Percentiles rank a stretch among this genome's conserved stretches.
phyloP scores from a whole-genome alignment of 2,113 vertebrate species.

The Melanostigma gelatinosum region DNA sequence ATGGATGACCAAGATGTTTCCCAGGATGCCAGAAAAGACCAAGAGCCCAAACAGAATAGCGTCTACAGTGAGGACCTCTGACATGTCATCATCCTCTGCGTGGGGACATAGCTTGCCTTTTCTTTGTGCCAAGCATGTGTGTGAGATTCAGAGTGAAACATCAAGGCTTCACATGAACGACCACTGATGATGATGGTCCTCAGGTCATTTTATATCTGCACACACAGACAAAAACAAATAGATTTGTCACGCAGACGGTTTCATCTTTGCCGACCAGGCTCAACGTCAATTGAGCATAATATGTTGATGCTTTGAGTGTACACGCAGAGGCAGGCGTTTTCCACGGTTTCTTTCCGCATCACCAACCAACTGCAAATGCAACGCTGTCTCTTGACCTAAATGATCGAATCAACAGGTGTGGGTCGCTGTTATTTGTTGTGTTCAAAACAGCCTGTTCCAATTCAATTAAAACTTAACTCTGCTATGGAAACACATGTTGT shows the following conservation, averaged over 20 bases:
- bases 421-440: not conserved
- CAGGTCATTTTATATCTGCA: constrained; percentile 51
- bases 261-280: constrained; percentile 56
- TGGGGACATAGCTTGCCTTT: constrained; percentile 6
- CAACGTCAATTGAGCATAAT: constrained; percentile 47
- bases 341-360: constrained; percentile 17
- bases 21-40: constrained; percentile 83
- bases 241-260: not conserved
- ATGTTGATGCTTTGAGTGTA: constrained; percentile 28
- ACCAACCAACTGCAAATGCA: constrained; percentile 1
- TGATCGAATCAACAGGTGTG: not conserved
- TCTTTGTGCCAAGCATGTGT: constrained; percentile 1
- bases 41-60: constrained; percentile 83
- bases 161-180: not conserved
- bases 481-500: not conserved
- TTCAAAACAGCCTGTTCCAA: not conserved
- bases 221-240: constrained; percentile 10
- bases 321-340: constrained; percentile 44
- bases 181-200: not conserved
- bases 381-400: not conserved
- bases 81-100: constrained; percentile 72
- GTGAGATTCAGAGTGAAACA: constrained; percentile 7
- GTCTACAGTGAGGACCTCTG: constrained; percentile 76
- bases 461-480: not conserved
- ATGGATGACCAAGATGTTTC: constrained; percentile 84